Conservation (phyloP, 2,797 vertebrate species). For the Pseudotriccus pelzelni region DNA sequence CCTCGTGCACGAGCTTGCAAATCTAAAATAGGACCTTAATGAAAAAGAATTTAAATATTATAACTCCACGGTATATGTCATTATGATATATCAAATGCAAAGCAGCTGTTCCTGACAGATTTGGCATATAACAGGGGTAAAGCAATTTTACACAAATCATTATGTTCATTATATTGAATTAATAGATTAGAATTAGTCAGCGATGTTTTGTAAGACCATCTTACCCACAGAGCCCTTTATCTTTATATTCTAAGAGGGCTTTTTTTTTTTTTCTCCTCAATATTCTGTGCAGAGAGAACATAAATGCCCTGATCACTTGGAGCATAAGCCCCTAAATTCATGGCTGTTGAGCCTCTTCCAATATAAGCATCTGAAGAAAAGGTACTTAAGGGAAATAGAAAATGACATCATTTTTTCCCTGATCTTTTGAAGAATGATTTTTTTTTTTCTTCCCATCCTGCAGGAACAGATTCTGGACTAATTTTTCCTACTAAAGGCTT, state of each 20-base stretch:
- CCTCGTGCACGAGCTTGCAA: not conserved
- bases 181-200: constrained; percentile 42
- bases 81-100: constrained; percentile 23
- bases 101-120: constrained; percentile 53
- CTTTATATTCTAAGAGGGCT: not conserved
- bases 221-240: constrained; percentile 33
- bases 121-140: constrained; percentile 44
- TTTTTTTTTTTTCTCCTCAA: constrained; percentile 4
- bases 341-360: constrained; percentile 72
- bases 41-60: constrained; percentile 10
- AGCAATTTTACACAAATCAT: constrained; percentile 49
- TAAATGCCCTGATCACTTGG: constrained; percentile 59
- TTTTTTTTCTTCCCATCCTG: constrained; percentile 17
- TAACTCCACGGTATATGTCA: not conserved
- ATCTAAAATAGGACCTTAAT: not conserved
- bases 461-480: constrained; percentile 73
- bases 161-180: constrained; percentile 59
- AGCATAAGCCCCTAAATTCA: constrained; percentile 70
- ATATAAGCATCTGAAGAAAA: constrained; percentile 37
- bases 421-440: constrained; percentile 76
- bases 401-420: constrained; percentile 66
- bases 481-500: constrained; percentile 75
- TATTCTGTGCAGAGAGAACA: not conserved
- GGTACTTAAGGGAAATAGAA: constrained; percentile 70
- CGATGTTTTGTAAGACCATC: constrained; percentile 31